Base-by-base conservation (phyloP, 2,797 vertebrate species). In the Cercopithecus neglectus region DNA sequence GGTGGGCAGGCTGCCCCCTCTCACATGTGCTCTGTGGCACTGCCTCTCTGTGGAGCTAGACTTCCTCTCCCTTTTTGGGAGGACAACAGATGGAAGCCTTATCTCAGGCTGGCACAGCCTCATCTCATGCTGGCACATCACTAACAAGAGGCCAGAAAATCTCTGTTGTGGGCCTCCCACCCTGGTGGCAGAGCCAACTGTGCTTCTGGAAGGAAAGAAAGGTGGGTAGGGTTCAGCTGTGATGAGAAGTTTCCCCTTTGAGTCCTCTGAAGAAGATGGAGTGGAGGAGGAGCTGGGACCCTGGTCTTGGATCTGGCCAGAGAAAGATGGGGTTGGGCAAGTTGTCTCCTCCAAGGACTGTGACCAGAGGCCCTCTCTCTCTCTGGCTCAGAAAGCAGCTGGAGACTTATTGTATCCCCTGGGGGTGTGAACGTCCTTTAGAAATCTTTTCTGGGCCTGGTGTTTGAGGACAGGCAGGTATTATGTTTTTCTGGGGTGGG, bases 171-270 rank as follows among this genome's bases (percentile, higher is more conserved):
- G 83, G 50, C 70, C 50, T 95, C 46, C 86, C 61, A 44, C 36
- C 55, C 76, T 55, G 46, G 12, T 26, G 7, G 82, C 9, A 41
- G 26, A 80, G n/a, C 55, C 79, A n/a, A 41, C 75, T 91, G 57
- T 59, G 36, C 78, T 95, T 61, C 21, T 59, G 24, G 26, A 76
- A 92, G 75, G 82, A 93, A 97, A 84, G 85, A 93, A 94, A 78
- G 50, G 75, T 50, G 24, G 44, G 55, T 79, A 30, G 57, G 67
- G 80, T 22, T 67, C 83, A 75, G 75, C n/a, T 87, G 41, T 78
- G 78, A 75, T 12, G 72, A 86, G 74, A n/a, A 10, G 0, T 72
- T 81, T 85, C 57, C 91, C 84, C 59, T 89, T 8, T 59, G 76
- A 36, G n/a, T 36, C 22, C 8, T 48, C 48, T 22, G 46, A 87